Evolutionary conservation across 2,113 vertebrate species (phyloP).

Genomic region (Vanacampus margaritifer): DNA sequence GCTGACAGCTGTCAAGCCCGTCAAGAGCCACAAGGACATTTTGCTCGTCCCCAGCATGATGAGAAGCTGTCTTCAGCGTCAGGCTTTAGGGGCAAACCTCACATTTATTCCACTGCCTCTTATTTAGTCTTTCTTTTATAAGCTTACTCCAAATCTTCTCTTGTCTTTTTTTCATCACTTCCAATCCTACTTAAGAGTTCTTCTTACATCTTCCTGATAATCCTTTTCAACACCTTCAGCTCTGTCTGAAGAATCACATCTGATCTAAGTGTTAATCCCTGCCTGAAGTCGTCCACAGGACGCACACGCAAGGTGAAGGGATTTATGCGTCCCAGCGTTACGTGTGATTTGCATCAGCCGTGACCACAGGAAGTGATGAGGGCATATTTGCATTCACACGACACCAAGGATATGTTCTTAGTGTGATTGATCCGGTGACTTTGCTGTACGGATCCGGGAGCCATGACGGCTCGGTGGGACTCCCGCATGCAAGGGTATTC

Average conservation of each 20-base stretch:
- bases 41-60: constrained; percentile 42
- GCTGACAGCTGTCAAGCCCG: constrained; percentile 47
- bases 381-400: constrained; percentile 44
- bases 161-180: background rate
- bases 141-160: constrained; percentile 7
- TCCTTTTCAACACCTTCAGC: constrained; percentile 15
- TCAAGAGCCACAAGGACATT: constrained; percentile 57
- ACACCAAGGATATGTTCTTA: constrained; percentile 9
- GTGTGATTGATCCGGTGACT: constrained; percentile 17
- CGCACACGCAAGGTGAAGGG: constrained; percentile 28
- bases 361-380: constrained; percentile 39
- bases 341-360: constrained; percentile 53
- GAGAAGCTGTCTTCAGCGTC: background rate
- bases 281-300: constrained; percentile 24
- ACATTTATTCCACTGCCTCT: background rate
- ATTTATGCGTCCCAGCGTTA: constrained; percentile 13
- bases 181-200: constrained; percentile 18
- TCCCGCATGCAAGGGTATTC: constrained; percentile 52
- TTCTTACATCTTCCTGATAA: background rate
- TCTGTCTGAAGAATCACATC: constrained; percentile 32
- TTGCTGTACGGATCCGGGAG: constrained; percentile 40
- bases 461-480: constrained; percentile 18
- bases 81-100: background rate
- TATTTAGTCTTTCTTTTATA: constrained; percentile 14
- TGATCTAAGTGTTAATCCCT: constrained; percentile 40